phyloP scores from a whole-genome alignment of 1,140 invertebrate genomes.

The Copidosoma floridanum region DNA sequence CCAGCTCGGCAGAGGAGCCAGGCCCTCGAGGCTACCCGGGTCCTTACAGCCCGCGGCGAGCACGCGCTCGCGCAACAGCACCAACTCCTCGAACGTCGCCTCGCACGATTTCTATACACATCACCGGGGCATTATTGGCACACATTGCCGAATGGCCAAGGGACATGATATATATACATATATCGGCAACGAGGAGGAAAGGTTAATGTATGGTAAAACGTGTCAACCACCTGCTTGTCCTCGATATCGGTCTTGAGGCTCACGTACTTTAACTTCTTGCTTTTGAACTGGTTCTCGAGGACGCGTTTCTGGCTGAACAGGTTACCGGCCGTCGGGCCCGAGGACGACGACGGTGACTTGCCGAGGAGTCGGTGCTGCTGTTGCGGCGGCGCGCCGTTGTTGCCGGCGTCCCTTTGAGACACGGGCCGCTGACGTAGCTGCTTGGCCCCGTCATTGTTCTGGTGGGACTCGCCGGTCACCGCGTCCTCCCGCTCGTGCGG shows the following conservation, averaged over 20 bases:
- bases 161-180: no score
- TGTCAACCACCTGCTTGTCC: conserved; percentile 39
- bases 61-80: conserved; percentile 39
- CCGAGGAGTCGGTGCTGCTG: neutral
- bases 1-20: neutral
- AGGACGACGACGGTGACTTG: neutral
- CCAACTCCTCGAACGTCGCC: conserved; percentile 35
- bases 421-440: neutral
- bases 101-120: conserved; percentile 28
- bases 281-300: conserved; percentile 37
- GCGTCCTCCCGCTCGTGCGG: no score
- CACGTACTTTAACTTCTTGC: conserved; percentile 37
- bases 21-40: conserved; percentile 38
- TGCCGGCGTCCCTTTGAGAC: neutral
- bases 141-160: no score
- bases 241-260: conserved; percentile 32
- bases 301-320: conserved; percentile 23
- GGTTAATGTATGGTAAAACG: no score
- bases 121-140: no score
- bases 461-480: neutral
- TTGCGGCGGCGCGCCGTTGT: neutral
- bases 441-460: neutral
- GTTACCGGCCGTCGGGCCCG: neutral
- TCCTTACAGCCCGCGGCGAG: conserved; percentile 38
- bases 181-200: no score